Conservation (phyloP, 2,888 invertebrate species). For the Drosophila hawaiiensis region DNA sequence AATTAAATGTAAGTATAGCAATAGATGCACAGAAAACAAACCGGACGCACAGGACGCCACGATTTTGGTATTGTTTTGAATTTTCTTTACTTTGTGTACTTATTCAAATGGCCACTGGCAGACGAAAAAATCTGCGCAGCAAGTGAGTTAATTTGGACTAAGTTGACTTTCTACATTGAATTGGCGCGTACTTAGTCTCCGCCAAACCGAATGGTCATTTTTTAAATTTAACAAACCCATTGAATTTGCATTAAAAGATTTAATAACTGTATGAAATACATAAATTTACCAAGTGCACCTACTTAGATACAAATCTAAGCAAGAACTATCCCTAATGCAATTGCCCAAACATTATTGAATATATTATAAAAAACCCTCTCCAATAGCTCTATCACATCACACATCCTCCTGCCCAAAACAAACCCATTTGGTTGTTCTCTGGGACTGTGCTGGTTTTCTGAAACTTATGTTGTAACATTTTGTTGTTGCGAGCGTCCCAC, state of each 20-base stretch:
- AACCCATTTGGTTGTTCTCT: conserved; percentile 12
- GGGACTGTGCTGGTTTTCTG: conserved; percentile 19
- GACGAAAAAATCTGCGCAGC: conserved; percentile 69
- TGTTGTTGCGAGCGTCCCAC: conserved; percentile 41
- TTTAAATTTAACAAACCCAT: conserved; percentile 14
- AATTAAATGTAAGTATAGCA: conserved; percentile 79
- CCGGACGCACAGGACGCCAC: conserved; percentile 10
- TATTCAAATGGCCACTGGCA: conserved; percentile 69
- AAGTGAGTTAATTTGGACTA: conserved; percentile 67
- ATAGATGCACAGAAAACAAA: conserved; percentile 11
- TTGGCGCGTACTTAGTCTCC: not conserved
- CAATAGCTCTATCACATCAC: not conserved
- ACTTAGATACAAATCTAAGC: not conserved
- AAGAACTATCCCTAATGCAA: not conserved
- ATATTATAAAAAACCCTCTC: not conserved
- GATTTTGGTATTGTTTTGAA: conserved; percentile 49
- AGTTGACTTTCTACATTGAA: conserved; percentile 29
- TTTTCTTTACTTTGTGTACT: conserved; percentile 38
- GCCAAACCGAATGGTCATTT: not conserved
- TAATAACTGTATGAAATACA: conserved; percentile 20
- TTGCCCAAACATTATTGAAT: not conserved
- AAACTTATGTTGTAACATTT: conserved; percentile 60
- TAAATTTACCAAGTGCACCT: not conserved
- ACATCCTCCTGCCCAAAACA: conserved; percentile 27
- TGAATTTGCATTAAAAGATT: conserved; percentile 62